Evolutionary conservation across 1,140 invertebrate genomes (phyloP), one percentile per base, ranked within the genome.

Genomic region (Atta texana): DNA sequence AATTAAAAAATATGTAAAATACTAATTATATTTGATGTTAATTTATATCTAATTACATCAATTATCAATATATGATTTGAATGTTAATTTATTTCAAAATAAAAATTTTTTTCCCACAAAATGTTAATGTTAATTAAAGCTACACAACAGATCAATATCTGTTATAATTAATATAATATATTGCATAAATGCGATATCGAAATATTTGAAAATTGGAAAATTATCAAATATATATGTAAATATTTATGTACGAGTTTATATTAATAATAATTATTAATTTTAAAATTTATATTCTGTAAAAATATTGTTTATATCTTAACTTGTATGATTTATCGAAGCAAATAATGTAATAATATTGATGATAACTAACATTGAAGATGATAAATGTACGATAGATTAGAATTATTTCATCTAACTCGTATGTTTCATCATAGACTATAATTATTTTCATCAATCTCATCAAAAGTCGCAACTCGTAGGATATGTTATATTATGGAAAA

Each of bases 371-470:
- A 14, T 61, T 16, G 18, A 16, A 21, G 24, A 49, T n/a, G 55
- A 61, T 44, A 24, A 64, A 80, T 28, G n/a, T 51, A 39, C 28
- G 63, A 77, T 39, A 21, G 12, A 66, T 63, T 21, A 34, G 28
- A 84, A 84, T 84, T 84, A 75, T 84, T 84, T 61, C 74, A 75
- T 51, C 10, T 28, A 49, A 74, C 31, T 18, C 18, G 28, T 31
- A 18, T 14, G 68, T 82, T 82, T 84, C 69, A 31, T 63, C 80
- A 75, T 16, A 51, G 34, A 75, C 80, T 51, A 18, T 75, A 84
- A 84, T 84, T 74, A 84, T 74, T 84, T 39, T 39, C 55, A 75
- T 84, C 55, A 84, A 84, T 84, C 55, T 74, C 80, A 16, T 74
- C 78, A 57, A 49, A 61, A 84, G 69, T 49, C 80, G 49, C 55